These are phyloP conservation scores for Dunckerocampus dactyliophorus DNA, from an alignment of 2,113 vertebrate genomes.

Conservation along the genomic window DNA sequence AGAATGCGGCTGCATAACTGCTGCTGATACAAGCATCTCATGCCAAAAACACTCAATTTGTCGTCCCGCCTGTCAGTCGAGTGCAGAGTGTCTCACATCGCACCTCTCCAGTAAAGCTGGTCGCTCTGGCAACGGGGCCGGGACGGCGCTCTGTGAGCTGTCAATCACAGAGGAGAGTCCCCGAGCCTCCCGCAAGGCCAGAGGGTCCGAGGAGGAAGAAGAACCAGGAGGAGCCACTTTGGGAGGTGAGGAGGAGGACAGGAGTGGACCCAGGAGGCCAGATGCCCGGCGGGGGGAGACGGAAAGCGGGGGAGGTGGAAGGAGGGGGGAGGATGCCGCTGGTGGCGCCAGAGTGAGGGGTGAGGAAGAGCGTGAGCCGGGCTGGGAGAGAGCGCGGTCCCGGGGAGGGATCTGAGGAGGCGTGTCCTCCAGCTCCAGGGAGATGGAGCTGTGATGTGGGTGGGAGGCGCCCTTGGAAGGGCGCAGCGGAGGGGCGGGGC, in stretches of 20 bases:
- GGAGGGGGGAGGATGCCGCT: constrained; percentile 58
- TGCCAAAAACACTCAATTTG: neutral
- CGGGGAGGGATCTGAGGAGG: constrained; percentile 89
- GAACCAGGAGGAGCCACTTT: constrained; percentile 54
- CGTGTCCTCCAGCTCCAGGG: constrained; percentile 70
- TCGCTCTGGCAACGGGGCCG: constrained; percentile 84
- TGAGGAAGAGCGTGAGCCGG: constrained; percentile 87
- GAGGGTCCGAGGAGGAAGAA: constrained; percentile 80
- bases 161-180: constrained; percentile 56
- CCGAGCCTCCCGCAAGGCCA: constrained; percentile 70
- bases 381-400: constrained; percentile 85
- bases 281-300: constrained; percentile 64
- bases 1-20: neutral
- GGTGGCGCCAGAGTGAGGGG: constrained; percentile 69
- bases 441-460: constrained; percentile 56
- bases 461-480: constrained; percentile 67
- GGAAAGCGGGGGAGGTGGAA: constrained; percentile 81
- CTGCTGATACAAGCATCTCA: neutral
- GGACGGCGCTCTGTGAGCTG: constrained; percentile 73
- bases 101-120: constrained; percentile 86
- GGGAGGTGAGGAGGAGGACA: constrained; percentile 61
- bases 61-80: neutral
- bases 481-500: constrained; percentile 83
- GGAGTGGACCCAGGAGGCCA: constrained; percentile 77
- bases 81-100: neutral